phyloP scores from a whole-genome alignment of 1,140 invertebrate species.

The Teleopsis dalmanni region DNA sequence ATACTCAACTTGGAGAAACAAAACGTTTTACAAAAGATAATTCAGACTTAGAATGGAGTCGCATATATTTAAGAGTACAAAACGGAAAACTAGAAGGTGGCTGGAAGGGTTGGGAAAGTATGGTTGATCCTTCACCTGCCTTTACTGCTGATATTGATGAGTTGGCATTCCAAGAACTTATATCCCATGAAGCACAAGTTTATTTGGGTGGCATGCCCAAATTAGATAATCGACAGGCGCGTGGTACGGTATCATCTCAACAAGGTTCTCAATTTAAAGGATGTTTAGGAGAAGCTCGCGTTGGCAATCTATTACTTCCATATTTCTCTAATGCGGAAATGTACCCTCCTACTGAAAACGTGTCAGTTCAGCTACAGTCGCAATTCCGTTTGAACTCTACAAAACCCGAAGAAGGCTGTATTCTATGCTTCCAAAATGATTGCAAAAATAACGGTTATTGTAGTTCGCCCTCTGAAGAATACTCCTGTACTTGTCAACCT shows the following conservation, averaged over 20 bases:
- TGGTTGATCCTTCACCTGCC: constrained; percentile 35
- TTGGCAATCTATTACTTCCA: constrained; percentile 77
- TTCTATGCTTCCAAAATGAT: constrained; percentile 74
- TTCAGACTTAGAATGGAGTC: constrained; percentile 59
- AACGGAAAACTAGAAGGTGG: constrained; percentile 49
- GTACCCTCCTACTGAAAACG: constrained; percentile 51
- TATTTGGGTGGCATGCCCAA: constrained; percentile 41
- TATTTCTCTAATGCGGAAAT: constrained; percentile 72
- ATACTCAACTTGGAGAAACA: constrained; percentile 43
- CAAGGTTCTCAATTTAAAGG: constrained; percentile 63
- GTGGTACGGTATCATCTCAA: constrained; percentile 36
- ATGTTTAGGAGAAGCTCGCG: constrained; percentile 82
- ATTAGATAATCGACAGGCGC: constrained; percentile 23
- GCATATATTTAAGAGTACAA: constrained; percentile 49
- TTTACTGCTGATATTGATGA: constrained; percentile 36
- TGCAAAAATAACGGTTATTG: constrained; percentile 82
- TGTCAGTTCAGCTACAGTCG: constrained; percentile 29
- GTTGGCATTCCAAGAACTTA: constrained; percentile 30
- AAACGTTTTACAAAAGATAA: constrained; percentile 54
- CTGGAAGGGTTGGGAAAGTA: constrained; percentile 43
- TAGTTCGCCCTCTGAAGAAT: constrained; percentile 62
- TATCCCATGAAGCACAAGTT: constrained; percentile 32
- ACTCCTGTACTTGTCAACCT: constrained; percentile 72
- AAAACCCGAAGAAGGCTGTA: constrained; percentile 58
- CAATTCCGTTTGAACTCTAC: constrained; percentile 40